Evolutionary conservation across 2,797 vertebrate genomes (phyloP), one percentile per base, ranked within the genome.

Genomic region (Mycteria americana): DNA sequence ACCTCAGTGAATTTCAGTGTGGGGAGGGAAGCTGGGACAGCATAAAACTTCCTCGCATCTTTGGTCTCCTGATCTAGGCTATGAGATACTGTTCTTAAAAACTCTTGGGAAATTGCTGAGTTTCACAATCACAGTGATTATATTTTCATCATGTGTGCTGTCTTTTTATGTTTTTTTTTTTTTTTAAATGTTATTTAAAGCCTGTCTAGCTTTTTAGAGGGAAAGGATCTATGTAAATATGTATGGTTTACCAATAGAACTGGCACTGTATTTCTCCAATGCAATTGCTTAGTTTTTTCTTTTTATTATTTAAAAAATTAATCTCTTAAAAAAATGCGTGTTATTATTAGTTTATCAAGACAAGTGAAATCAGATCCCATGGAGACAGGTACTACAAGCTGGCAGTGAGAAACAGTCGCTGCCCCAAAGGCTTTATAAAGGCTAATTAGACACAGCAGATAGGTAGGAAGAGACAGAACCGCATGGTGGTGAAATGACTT

Each of bases 271-370:
- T 72, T 91, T 78, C 62, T 88, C 5, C 69, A 84, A 0, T 83
- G 24, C 4, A 79, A 37, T 37, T 74, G 14, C 41, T 85, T 81
- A 59, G 3, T 62, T 41, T 85, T 22, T 75, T 41, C 5, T 70
- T 89, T 88, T 83, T 53, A 43, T 73, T 91, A 25, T 90, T 96
- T 23, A 88, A 88, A 93, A 92, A 80, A 28, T 18, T 43, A 31
- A 11, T 57, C 11, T 80, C 14, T 67, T 83, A 70, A 14, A 69
- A 69, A 43, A 41, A 18, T 68, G 15, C 37, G n/a, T 43, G 18
- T 63, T 85, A 14, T 41, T 87, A 27, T 63, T 80, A 78, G n/a
- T 33, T 3, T 51, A 19, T 87, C 35, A 73, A 33, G 41, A 72
- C 54, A 83, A n/a, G 43, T 67, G 62, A 91, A 89, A 78, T 64